phyloP scores from a whole-genome alignment of 2,797 vertebrate genomes.

The Xiphorhynchus erythropygius region DNA sequence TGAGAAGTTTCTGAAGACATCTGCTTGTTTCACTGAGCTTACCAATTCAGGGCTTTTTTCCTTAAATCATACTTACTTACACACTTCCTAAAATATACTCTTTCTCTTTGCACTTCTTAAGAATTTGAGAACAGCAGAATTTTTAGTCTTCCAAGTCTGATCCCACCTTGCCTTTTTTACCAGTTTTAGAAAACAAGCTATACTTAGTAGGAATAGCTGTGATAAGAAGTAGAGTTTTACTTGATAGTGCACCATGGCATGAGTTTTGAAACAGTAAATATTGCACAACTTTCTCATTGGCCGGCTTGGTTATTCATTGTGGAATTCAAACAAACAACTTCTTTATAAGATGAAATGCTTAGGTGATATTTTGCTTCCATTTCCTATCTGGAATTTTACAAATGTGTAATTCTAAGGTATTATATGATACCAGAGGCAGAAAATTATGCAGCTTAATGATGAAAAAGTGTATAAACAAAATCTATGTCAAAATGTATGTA shows the following conservation, averaged over 20 bases:
- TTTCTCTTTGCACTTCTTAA: neutral
- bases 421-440: neutral
- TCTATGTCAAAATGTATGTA: neutral
- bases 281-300: neutral
- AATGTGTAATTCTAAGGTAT: neutral
- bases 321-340: neutral
- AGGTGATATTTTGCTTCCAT: neutral
- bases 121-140: neutral
- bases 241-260: neutral
- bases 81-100: neutral
- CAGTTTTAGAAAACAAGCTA: neutral
- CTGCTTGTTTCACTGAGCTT: slow-evolving; percentile 35
- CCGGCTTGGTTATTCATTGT: neutral
- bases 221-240: neutral
- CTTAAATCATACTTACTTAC: neutral
- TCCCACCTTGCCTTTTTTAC: neutral
- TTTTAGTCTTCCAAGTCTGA: neutral
- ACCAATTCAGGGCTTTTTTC: neutral
- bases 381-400: neutral
- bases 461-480: neutral
- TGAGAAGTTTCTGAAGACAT: slow-evolving; percentile 39
- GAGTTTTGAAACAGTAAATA: neutral
- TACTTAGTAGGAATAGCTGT: neutral
- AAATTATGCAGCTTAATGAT: neutral
- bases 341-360: neutral